Evolutionary conservation across 2,113 vertebrate species (phyloP), one percentile per base, ranked within the genome.

Genomic region (Pituophis catenifer): DNA sequence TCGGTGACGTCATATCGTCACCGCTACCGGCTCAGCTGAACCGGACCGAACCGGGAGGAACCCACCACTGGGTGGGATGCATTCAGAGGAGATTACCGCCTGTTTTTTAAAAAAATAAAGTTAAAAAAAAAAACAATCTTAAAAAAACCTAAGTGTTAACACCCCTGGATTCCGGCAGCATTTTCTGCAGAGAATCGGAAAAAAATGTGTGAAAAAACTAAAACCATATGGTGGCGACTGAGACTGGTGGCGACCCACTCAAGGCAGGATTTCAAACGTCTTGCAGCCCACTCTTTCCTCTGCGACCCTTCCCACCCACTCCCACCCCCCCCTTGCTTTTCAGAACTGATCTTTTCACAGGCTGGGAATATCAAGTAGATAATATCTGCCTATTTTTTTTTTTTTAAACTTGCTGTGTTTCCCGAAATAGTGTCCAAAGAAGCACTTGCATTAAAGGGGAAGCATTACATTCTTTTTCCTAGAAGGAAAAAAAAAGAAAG

Each of bases 171-270:
- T 96, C 92, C 93, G 92, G 38, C 94, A 92, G 93, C 95, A 94
- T 94, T 95, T 95, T 94, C 62, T 94, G 95, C 95, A 95, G n/a
- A 38, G 53, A 93, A 95, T 96, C 94, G 88, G 94, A 95, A 86
- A 95, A 95, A 50, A 95, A 50, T 8, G 62, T 94, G 94, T 92
- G 86, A 94, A 93, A 95, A 96, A 89, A 48, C 0, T 88, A 93
- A 57, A 94, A 91, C 89, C 96, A 95, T 92, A 89, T 92, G 91
- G 91, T 87, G 91, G 91, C 62, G 88, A 95, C 94, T 57, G 94
- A 94, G 29, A 50, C 91, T 95, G 93, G 87, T 90, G 92, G 85
- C 93, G 93, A 94, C 91, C 96, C 93, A 93, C 38, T 21, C 65
- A 93, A 48, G 94, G 53, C 91, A 94, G 86, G 93, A 86, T 95